Evolutionary conservation across 1,140 invertebrate species (phyloP).

Genomic region (Ips nitidus): DNA sequence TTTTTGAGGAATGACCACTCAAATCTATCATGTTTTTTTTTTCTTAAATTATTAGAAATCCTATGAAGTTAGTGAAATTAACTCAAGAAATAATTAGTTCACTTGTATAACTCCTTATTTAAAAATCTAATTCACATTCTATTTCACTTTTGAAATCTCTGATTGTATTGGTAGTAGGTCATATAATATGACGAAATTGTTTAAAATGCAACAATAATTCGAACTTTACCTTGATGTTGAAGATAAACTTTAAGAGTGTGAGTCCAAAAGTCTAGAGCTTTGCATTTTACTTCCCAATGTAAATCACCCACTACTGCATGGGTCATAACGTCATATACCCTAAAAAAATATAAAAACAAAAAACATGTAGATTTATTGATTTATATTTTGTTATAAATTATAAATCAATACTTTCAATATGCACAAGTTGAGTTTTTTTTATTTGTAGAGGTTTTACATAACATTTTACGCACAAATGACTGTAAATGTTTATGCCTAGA

Average conservation of each 20-base stretch:
- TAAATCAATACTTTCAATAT: not conserved
- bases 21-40: not conserved
- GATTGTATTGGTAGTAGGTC: too few species aligned
- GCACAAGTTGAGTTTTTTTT: not conserved
- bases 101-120: too few species aligned
- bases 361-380: not conserved
- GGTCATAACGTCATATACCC: constrained; percentile 62
- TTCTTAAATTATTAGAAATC: not conserved
- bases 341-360: constrained; percentile 42
- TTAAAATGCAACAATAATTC: too few species aligned
- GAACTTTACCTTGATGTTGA: constrained; percentile 60
- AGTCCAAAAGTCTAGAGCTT: constrained; percentile 70
- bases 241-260: constrained; percentile 65
- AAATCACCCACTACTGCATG: constrained; percentile 67
- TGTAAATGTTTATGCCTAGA: too few species aligned
- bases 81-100: too few species aligned
- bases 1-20: not conserved
- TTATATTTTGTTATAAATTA: not conserved
- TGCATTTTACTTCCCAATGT: constrained; percentile 77
- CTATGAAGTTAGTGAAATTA: too few species aligned
- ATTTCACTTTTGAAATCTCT: too few species aligned
- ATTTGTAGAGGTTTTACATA: too few species aligned
- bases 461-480: too few species aligned
- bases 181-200: too few species aligned
- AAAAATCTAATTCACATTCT: too few species aligned